These are phyloP conservation scores for Holcopasites calliopsidis DNA, from an alignment of 1,140 invertebrate species.

Conservation along the genomic window DNA sequence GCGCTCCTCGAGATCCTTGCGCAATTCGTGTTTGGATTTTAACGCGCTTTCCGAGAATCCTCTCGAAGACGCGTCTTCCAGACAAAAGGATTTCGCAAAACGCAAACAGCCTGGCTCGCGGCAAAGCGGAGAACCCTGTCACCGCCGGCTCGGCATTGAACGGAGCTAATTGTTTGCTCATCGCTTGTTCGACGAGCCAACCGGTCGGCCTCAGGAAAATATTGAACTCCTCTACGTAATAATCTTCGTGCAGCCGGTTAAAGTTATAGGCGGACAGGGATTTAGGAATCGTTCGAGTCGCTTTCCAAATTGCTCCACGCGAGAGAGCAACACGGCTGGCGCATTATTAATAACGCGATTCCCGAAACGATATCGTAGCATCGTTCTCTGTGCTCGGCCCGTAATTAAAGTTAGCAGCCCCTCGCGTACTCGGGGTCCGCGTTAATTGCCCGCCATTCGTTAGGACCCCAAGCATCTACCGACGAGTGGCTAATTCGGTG, in stretches of 20 bases:
- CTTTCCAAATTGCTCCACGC: neutral
- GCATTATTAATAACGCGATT: constrained; percentile 41
- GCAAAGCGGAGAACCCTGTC: constrained; percentile 41
- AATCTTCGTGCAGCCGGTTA: neutral
- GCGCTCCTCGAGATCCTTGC: neutral
- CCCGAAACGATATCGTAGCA: constrained; percentile 42
- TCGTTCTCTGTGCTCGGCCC: constrained; percentile 27
- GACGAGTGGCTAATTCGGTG: constrained; percentile 39
- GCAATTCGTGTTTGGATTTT: neutral
- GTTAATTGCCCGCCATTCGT: constrained; percentile 51
- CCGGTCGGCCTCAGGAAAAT: neutral
- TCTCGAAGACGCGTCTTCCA: too few relatives aligned
- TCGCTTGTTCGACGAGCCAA: constrained; percentile 1
- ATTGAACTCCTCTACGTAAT: neutral
- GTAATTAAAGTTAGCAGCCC: constrained; percentile 48
- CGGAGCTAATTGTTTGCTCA: constrained; percentile 36
- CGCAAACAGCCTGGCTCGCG: neutral
- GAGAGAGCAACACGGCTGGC: neutral
- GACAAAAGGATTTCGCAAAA: constrained; percentile 35
- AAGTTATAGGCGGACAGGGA: neutral
- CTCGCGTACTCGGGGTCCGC: constrained; percentile 23
- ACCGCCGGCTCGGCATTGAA: constrained; percentile 25
- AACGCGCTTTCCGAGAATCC: too few relatives aligned
- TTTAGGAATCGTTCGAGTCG: neutral
- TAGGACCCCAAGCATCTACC: constrained; percentile 5